Percentiles rank a stretch among this genome's conserved stretches.
Evolutionary conservation across 2,888 invertebrate species (phyloP).

Genomic region (Pollenia griseotomentosa): DNA sequence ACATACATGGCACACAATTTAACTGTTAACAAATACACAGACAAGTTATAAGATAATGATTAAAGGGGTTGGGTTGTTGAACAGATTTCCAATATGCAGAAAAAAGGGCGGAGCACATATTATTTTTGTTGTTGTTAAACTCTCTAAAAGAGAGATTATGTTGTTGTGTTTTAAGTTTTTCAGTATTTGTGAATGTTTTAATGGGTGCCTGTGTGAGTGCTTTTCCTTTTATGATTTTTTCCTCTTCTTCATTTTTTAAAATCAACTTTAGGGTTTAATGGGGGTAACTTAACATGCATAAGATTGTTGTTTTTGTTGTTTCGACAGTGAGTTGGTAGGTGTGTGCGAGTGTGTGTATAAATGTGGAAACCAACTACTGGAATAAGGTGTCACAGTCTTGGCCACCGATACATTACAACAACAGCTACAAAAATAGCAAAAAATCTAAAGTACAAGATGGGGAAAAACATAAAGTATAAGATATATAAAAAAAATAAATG

Average conservation of each 20-base stretch:
- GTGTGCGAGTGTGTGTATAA: not conserved
- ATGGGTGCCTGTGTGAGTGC: conserved; percentile 1
- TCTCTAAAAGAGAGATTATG: conserved; percentile 32
- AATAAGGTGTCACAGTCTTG: conserved; percentile 81
- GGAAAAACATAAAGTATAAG: conserved; percentile 42
- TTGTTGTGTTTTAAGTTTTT: not conserved
- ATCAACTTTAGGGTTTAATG: conserved; percentile 63
- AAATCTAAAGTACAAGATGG: conserved; percentile 7
- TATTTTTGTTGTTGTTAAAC: conserved; percentile 5
- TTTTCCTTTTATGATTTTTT: conserved; percentile 33
- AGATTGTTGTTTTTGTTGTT: conserved; percentile 40
- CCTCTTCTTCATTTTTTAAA: conserved; percentile 26
- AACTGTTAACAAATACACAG: conserved; percentile 28
- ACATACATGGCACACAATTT: not conserved
- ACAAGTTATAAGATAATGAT: conserved; percentile 63
- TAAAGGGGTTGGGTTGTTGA: conserved; percentile 63
- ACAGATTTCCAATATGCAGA: conserved; percentile 66
- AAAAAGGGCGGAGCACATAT: conserved; percentile 56
- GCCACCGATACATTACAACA: conserved; percentile 68
- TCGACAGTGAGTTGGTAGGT: conserved; percentile 60
- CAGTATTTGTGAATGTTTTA: not conserved
- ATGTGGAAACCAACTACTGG: conserved; percentile 75
- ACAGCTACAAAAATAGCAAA: conserved; percentile 26
- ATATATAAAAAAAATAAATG: conserved; percentile 20
- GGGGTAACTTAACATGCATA: conserved; percentile 68